These are phyloP conservation scores for Cheilosia vernalis DNA, from an alignment of 2,888 invertebrate species.

Conservation along the genomic window DNA sequence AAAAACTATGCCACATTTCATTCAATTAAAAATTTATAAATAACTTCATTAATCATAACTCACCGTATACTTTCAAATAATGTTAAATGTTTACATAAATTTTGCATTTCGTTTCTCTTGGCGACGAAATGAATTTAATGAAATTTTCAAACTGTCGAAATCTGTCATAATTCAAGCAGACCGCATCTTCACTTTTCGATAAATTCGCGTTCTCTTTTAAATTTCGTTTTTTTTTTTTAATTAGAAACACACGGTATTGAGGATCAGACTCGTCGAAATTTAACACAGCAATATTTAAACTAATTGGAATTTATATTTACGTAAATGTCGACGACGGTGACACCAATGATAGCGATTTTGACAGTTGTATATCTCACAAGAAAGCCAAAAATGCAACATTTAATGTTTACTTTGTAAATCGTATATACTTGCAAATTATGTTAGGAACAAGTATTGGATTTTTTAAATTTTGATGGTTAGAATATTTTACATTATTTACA, in stretches of 20 bases:
- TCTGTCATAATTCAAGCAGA: slow-evolving; percentile 33
- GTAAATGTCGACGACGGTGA: slow-evolving; percentile 23
- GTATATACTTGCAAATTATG: not conserved
- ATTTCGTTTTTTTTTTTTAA: not conserved
- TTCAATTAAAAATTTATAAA: slow-evolving; percentile 20
- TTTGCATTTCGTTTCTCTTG: slow-evolving; percentile 35
- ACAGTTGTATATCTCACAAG: slow-evolving; percentile 10
- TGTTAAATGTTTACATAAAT: slow-evolving; percentile 30
- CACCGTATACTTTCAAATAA: slow-evolving; percentile 10
- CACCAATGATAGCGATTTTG: slow-evolving; percentile 25
- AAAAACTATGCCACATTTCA: not conserved
- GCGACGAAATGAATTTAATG: slow-evolving; percentile 44
- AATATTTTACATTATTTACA: not conserved
- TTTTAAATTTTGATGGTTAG: not conserved
- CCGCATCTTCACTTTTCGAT: slow-evolving; percentile 27
- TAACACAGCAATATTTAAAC: slow-evolving; percentile 14
- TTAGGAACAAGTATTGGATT: not conserved
- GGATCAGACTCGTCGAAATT: not conserved
- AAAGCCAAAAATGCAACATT: not conserved
- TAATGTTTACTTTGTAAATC: not conserved
- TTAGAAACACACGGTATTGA: not conserved
- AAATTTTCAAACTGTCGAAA: slow-evolving; percentile 37
- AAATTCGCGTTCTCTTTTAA: not conserved
- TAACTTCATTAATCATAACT: slow-evolving; percentile 14
- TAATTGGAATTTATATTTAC: slow-evolving; percentile 40